phyloP scores from a whole-genome alignment of 2,888 invertebrate genomes.

The Drosophila flavopinicola region DNA sequence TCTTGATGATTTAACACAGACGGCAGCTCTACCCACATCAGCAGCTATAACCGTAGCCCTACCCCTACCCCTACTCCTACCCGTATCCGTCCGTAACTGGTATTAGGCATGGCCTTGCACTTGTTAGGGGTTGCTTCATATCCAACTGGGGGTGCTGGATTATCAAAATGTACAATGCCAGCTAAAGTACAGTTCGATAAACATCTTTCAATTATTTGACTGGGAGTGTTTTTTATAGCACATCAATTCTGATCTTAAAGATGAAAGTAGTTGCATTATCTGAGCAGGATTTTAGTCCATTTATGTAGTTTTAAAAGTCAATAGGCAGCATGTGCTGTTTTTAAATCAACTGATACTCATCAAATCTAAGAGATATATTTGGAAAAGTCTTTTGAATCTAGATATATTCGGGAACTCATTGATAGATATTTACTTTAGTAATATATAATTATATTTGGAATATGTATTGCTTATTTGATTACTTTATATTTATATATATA shows the following conservation, averaged over 20 bases:
- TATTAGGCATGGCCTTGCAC: constrained; percentile 18
- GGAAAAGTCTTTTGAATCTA: no score
- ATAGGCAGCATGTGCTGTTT: no score
- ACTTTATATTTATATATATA: no score
- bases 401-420: no score
- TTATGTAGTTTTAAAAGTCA: no score
- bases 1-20: constrained; percentile 41
- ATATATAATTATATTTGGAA: no score
- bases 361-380: no score
- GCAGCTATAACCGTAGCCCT: not conserved
- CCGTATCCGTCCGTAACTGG: not conserved
- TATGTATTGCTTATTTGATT: no score
- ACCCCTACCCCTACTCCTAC: not conserved
- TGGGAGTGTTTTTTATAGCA: not conserved
- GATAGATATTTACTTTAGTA: no score
- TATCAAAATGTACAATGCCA: constrained; percentile 9
- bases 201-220: not conserved
- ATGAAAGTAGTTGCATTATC: not conserved
- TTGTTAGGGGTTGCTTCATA: not conserved
- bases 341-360: no score
- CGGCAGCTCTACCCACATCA: not conserved
- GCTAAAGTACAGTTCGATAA: constrained; percentile 2
- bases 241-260: not conserved
- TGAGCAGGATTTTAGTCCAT: no score
- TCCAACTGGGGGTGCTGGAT: constrained; percentile 1